Evolutionary conservation across 1,140 invertebrate species (phyloP), one percentile per base, ranked within the genome.

Genomic region (Apis dorsata): DNA sequence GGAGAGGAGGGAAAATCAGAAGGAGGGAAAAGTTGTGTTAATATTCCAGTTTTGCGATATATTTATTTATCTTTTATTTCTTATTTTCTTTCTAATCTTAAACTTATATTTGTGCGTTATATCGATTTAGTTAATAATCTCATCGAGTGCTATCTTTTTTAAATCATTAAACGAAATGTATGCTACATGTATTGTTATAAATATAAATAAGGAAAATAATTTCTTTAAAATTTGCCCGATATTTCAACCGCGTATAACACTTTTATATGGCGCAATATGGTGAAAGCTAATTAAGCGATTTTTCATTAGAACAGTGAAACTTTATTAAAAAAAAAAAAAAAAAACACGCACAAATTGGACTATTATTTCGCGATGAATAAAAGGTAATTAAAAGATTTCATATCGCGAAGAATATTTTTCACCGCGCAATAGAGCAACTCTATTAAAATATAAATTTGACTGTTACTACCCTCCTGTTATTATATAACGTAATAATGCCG

Each of bases 361-460:
- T 10, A 34, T 44, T 34, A 65, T 17, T 65, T 17, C 8, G 10
- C 34, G 34, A 44, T 44, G 34, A 44, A 65, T 24, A 34, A 65
- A 65, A 3, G 28, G 63, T 34, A 19, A 65, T 65, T 34, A 34
- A 65, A 34, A 28, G 28, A 65, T 65, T 65, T 34, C 17, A 19
- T 34, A 34, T 34, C 9, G 17, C 63, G 63, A 19, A 9, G 24
- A 19, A 17, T 34, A 24, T 28, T 28, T 24, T 24, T 65, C 63
- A 4, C 9, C 17, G 63, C 34, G 34, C 34, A 34, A 34, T 10
- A 65, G 9, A 34, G 63, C 9, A 34, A 34, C 24, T 34, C 24
- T 65, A 65, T 68, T 68, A 68, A 44, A 44, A 68, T 44, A 34
- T 68, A 68, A 68, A 68, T 68, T 68, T 68, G 3, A 19, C 34